These are phyloP conservation scores for Zootoca vivipara DNA, from an alignment of 2,113 vertebrate genomes.

Conservation along the genomic window DNA sequence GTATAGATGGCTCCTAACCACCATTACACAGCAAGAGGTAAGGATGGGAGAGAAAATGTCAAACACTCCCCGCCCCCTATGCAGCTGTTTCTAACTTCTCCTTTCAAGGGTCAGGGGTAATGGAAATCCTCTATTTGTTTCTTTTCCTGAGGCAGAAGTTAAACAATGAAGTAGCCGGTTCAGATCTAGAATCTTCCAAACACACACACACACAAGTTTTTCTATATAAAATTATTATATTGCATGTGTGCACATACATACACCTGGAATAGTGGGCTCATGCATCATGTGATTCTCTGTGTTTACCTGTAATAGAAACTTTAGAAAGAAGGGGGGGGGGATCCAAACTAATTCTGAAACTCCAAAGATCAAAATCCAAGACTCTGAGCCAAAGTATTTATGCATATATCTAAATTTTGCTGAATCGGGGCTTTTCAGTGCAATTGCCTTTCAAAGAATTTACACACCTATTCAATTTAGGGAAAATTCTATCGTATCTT, in stretches of 20 bases:
- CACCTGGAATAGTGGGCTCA: background rate
- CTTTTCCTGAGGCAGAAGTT: background rate
- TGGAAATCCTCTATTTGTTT: background rate
- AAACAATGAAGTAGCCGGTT: background rate
- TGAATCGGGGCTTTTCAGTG: no score
- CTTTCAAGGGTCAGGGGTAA: background rate
- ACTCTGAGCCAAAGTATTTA: background rate
- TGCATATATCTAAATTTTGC: no score
- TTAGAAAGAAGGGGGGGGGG: background rate
- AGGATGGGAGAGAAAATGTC: background rate
- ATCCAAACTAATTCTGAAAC: background rate
- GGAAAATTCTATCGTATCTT: no score
- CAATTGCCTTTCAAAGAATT: background rate
- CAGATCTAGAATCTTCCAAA: background rate
- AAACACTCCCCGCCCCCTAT: background rate
- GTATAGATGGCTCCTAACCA: background rate
- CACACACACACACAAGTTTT: no score
- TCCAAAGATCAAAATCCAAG: background rate
- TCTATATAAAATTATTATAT: background rate
- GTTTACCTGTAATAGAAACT: background rate
- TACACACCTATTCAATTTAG: background rate
- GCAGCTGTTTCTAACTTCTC: background rate
- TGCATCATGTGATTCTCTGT: no score
- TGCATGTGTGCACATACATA: background rate
- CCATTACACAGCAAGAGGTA: conserved; percentile 23